These are phyloP conservation scores for Drosophila repletoides DNA, from an alignment of 1,140 invertebrate species.

Conservation along the genomic window DNA sequence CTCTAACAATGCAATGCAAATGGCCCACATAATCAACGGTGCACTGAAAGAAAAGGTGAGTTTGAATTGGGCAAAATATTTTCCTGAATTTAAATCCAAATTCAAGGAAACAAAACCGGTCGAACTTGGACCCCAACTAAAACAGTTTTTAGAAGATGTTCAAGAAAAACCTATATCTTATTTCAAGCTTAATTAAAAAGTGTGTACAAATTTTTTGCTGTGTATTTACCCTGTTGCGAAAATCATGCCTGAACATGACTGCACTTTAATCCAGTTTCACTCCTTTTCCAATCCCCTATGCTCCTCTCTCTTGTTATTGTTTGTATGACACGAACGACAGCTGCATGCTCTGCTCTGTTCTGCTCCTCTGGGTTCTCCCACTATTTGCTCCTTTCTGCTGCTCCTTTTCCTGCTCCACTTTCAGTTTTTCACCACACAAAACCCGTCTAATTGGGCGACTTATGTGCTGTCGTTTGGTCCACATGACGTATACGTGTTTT, in stretches of 20 bases:
- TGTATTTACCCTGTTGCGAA: no score
- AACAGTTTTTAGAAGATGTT: no score
- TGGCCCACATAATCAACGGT: no score
- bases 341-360: slow-evolving; percentile 1
- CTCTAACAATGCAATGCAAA: background rate
- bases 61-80: no score
- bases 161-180: no score
- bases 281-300: background rate
- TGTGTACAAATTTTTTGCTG: no score
- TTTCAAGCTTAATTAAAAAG: no score
- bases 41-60: no score
- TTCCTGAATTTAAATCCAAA: no score
- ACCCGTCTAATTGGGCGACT: slow-evolving; percentile 66
- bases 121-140: no score
- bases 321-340: slow-evolving; percentile 24
- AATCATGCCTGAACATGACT: no score
- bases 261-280: background rate
- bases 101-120: no score
- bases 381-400: background rate
- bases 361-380: background rate
- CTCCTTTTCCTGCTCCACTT: background rate
- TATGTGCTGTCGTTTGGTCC: slow-evolving; percentile 35
- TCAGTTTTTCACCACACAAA: slow-evolving; percentile 18
- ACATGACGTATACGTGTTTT: slow-evolving; percentile 72
- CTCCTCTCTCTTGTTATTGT: slow-evolving; percentile 17